phyloP scores from a whole-genome alignment of 2,113 vertebrate genomes.

The Girardinichthys multiradiatus region DNA sequence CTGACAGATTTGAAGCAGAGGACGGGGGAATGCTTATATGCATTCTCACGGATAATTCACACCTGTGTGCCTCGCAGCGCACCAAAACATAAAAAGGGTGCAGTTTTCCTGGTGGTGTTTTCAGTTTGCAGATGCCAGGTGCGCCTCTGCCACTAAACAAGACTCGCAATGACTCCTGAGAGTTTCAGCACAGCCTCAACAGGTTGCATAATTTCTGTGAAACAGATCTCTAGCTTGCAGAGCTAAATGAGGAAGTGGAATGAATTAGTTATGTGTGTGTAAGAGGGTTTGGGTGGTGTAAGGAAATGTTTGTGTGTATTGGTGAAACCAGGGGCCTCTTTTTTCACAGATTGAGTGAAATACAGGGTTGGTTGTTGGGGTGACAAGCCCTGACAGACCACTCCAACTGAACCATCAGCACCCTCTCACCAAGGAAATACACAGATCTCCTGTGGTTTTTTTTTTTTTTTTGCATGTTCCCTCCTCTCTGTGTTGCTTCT shows the following conservation, averaged over 20 bases:
- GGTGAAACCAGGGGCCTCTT: conserved; percentile 61
- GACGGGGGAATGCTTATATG: conserved; percentile 1
- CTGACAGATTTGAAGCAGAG: conserved; percentile 47
- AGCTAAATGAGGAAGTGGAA: conserved; percentile 39
- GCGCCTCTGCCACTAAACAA: background rate
- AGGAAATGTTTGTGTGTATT: conserved; percentile 23
- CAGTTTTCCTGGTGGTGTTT: conserved; percentile 51
- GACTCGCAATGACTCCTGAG: conserved; percentile 4
- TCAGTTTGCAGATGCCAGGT: background rate
- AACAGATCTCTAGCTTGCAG: conserved; percentile 13
- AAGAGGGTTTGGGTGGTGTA: background rate
- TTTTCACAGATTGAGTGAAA: conserved; percentile 62
- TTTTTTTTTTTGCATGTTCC: conserved; percentile 5
- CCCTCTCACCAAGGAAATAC: conserved; percentile 44
- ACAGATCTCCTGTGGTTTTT: conserved; percentile 1
- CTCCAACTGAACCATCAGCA: conserved; percentile 48
- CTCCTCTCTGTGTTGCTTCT: background rate
- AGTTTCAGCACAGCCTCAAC: conserved; percentile 37
- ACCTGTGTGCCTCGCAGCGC: conserved; percentile 43
- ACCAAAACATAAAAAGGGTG: conserved; percentile 6
- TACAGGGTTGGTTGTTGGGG: conserved; percentile 67
- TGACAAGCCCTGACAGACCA: conserved; percentile 60
- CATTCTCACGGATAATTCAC: conserved; percentile 37
- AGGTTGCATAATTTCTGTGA: conserved; percentile 43
- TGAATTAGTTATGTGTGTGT: conserved; percentile 45